Conservation (phyloP, 2,888 invertebrate species). For the Caenorhabditis sp. region DNA sequence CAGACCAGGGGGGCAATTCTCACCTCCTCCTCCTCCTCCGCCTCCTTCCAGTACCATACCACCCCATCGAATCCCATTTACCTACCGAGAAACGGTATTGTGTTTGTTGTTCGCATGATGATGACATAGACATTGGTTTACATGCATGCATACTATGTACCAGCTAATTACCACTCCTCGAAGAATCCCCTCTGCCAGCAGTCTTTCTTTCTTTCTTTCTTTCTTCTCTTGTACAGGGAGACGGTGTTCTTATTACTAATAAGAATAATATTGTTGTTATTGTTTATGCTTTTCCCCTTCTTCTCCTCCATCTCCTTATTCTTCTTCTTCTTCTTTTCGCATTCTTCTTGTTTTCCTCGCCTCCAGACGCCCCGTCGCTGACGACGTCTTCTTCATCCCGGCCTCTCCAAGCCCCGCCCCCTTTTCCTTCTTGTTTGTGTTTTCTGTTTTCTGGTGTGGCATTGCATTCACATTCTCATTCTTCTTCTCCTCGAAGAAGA, state of each 20-base stretch:
- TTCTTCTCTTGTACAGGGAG: conserved; percentile 4
- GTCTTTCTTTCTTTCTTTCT: neutral
- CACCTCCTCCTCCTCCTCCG: no score
- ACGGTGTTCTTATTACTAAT: no score
- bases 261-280: conserved; percentile 50
- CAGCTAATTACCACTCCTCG: conserved; percentile 34
- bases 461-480: conserved; percentile 33
- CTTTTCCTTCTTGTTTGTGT: conserved; percentile 13
- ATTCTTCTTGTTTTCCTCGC: neutral
- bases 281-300: conserved; percentile 54
- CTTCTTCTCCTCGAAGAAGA: conserved; percentile 26
- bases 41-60: neutral
- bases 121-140: neutral
- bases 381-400: conserved; percentile 14
- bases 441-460: conserved; percentile 21
- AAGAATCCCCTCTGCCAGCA: neutral
- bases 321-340: conserved; percentile 35
- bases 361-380: neutral
- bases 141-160: no score
- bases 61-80: conserved; percentile 2
- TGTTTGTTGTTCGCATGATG: conserved; percentile 8
- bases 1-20: no score
- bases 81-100: conserved; percentile 5
- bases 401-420: conserved; percentile 8
- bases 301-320: neutral